Evolutionary conservation across 1,140 invertebrate species (phyloP), one percentile per base, ranked within the genome.

Genomic region (Drosophila rufa): DNA sequence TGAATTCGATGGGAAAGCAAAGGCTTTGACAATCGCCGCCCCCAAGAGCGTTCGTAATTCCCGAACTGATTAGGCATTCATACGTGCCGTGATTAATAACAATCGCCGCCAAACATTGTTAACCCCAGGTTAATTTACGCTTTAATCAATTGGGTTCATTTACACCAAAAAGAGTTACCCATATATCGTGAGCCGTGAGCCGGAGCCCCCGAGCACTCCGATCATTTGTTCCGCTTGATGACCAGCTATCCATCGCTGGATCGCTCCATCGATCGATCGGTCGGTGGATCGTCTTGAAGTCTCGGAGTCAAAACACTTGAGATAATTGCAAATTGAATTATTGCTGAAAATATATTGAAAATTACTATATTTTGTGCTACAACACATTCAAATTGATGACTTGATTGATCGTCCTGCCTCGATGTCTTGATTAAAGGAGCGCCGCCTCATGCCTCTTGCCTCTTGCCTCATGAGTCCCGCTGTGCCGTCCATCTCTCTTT

Each of bases 311-410:
- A 89, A 89, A 84, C 85, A 90, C 84, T 84, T 79, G 75, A 83
- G 85, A 90, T 90, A 90, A 90, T 90, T 90, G 85, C 85, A 90
- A 90, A 90, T 90, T 90, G 85, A 90, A 90, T 90, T 90, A 90
- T 90, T 90, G 85, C 85, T 90, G 48, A 90, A 90, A 90, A 82
- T 90, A 80, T 90, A 90, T 90, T 90, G 85, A 90, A 90, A 90
- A 90, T 90, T 73, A 90, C 85, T 90, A 91, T 90, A 90, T 90
- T 90, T 90, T 91, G 82, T 79, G 81, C 81, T 85, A 81, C 85
- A 90, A 79, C 85, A 85, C 85, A 90, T 91, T 90, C 81, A 90
- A 90, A 90, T 90, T 90, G 85, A 90, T 90, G 85, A 91, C 85
- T 90, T 90, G 85, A 90, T 90, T 90, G 85, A 90, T 90, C 85